A percentile compares a stretch with the other conserved stretches of the same genome.
phyloP scores from a whole-genome alignment of 2,113 vertebrate genomes.

The pig (Sus scrofa) region T2T-Sscrofa CM000827.6:47999001-47999500 shows the following conservation, averaged over 20 bases:
- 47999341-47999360: neutral
- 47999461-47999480: neutral
- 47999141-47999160: slow-evolving; percentile 40
- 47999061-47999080: slow-evolving; percentile 14
- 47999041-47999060: neutral
- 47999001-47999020: neutral
- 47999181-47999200: slow-evolving; percentile 59
- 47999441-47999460: neutral
- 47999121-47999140: slow-evolving; percentile 17
- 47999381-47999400: neutral
- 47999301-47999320: neutral
- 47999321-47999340: neutral
- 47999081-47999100: neutral
- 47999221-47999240: slow-evolving; percentile 55
- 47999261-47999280: neutral
- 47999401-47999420: neutral
- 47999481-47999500: neutral
- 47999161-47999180: neutral
- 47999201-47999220: slow-evolving; percentile 33
- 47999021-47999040: neutral
- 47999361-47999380: neutral
- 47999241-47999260: neutral
- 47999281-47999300: slow-evolving; percentile 17
- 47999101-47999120: slow-evolving; percentile 24
- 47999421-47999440: neutral